phyloP scores from a whole-genome alignment of 2,888 invertebrate genomes.

The Cataglyphis altisquamis region DNA sequence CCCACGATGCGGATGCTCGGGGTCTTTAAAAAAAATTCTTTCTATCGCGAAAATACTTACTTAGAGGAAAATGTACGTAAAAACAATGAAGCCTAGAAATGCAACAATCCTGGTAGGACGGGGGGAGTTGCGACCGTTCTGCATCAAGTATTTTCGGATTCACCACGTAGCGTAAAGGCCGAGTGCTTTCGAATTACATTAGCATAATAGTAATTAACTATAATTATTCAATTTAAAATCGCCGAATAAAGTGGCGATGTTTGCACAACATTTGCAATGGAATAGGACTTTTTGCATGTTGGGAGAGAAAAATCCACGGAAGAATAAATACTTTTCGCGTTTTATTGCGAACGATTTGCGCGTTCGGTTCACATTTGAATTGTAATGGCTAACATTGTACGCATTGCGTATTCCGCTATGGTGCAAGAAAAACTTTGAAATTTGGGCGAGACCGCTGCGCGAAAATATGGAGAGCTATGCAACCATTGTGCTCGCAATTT shows the following conservation, averaged over 20 bases:
- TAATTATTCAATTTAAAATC: slow-evolving; percentile 52
- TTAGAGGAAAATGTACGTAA: neutral
- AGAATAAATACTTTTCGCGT: slow-evolving; percentile 11
- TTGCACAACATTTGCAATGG: slow-evolving; percentile 30
- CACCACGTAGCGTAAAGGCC: neutral
- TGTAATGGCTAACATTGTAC: neutral
- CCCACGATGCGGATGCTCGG: neutral
- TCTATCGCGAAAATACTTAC: slow-evolving; percentile 7
- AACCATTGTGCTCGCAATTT: slow-evolving; percentile 11
- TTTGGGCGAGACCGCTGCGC: slow-evolving; percentile 21
- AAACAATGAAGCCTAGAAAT: slow-evolving; percentile 29
- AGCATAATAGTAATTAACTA: slow-evolving; percentile 36
- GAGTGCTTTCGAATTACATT: slow-evolving; percentile 37
- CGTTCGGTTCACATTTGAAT: neutral
- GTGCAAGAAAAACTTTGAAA: slow-evolving; percentile 51
- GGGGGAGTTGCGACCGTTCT: neutral
- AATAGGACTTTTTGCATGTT: slow-evolving; percentile 5
- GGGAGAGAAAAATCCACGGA: neutral
- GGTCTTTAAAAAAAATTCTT: slow-evolving; percentile 1
- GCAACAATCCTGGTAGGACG: neutral
- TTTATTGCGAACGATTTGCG: neutral
- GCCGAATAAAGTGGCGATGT: slow-evolving; percentile 23
- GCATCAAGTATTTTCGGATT: neutral
- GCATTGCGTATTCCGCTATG: slow-evolving; percentile 46
- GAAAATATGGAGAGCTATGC: slow-evolving; percentile 39